Conservation (phyloP, 1,140 invertebrate species). For the Brachionus paranguensis region DNA sequence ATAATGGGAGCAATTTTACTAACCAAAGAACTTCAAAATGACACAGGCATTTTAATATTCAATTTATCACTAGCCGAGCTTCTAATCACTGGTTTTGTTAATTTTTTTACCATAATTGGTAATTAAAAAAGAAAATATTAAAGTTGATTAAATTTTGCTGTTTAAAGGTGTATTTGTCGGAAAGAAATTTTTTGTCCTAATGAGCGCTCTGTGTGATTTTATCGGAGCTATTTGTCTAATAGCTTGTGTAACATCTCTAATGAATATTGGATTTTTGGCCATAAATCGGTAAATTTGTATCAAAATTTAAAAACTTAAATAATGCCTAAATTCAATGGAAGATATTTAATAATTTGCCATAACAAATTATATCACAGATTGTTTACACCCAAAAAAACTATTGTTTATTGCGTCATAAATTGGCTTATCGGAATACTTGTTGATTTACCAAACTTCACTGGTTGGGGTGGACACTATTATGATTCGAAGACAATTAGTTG, state of each 20-base stretch:
- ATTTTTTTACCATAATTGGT: constrained; percentile 40
- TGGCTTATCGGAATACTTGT: constrained; percentile 41
- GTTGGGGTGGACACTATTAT: constrained; percentile 41
- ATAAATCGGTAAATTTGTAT: constrained; percentile 39
- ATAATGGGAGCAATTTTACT: constrained; percentile 15
- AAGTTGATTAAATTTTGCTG: background rate
- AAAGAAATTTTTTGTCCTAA: background rate
- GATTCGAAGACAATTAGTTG: constrained; percentile 41
- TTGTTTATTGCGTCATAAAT: constrained; percentile 35
- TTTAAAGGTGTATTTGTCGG: background rate
- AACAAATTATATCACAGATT: constrained; percentile 6
- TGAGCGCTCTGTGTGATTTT: background rate
- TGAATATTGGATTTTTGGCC: constrained; percentile 41
- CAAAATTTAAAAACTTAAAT: background rate
- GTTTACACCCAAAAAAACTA: constrained; percentile 40
- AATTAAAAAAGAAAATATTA: background rate
- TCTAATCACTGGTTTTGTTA: constrained; percentile 29
- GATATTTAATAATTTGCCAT: constrained; percentile 41
- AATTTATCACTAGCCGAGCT: constrained; percentile 40
- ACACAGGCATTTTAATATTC: constrained; percentile 38
- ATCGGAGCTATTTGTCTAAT: constrained; percentile 28
- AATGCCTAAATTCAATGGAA: background rate
- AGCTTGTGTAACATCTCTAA: constrained; percentile 24
- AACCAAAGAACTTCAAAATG: constrained; percentile 29
- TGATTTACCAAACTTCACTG: constrained; percentile 40